These are phyloP conservation scores for Rhimphoctona megacephalus DNA, from an alignment of 2,888 invertebrate genomes.

Conservation along the genomic window DNA sequence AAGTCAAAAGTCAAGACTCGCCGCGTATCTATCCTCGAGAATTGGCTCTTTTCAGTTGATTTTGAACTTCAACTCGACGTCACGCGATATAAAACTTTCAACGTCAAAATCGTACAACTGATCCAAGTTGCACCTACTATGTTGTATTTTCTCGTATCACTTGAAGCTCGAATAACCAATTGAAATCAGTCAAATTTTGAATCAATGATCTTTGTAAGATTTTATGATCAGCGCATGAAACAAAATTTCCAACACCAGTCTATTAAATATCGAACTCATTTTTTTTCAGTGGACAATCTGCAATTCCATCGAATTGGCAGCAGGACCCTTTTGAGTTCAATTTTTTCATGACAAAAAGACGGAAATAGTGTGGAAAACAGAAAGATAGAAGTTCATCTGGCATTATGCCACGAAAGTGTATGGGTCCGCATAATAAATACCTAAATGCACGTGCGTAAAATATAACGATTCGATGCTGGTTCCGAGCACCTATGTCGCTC, in stretches of 20 bases:
- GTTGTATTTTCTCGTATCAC: too few species aligned
- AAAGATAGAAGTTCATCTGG: neutral
- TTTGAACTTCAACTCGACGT: neutral
- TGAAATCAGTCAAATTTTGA: too few species aligned
- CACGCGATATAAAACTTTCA: neutral
- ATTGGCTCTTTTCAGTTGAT: neutral
- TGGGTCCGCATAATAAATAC: neutral
- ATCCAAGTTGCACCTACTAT: neutral
- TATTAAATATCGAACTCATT: neutral
- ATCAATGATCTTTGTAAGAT: too few species aligned
- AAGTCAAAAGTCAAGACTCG: neutral
- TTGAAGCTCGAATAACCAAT: too few species aligned
- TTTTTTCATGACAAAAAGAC: neutral
- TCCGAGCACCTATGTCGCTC: constrained; percentile 19
- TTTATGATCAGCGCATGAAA: too few species aligned
- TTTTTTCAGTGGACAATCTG: neutral
- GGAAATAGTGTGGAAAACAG: neutral
- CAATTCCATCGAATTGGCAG: neutral
- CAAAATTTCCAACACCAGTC: too few species aligned
- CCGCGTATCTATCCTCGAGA: neutral
- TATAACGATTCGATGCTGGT: constrained; percentile 2
- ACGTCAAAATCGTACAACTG: neutral
- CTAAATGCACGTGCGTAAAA: neutral
- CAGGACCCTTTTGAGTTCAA: neutral
- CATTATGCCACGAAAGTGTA: neutral